Evolutionary conservation across 1,140 invertebrate genomes (phyloP), one percentile per base, ranked within the genome.

Genomic region (Drosophila tropicalis): DNA sequence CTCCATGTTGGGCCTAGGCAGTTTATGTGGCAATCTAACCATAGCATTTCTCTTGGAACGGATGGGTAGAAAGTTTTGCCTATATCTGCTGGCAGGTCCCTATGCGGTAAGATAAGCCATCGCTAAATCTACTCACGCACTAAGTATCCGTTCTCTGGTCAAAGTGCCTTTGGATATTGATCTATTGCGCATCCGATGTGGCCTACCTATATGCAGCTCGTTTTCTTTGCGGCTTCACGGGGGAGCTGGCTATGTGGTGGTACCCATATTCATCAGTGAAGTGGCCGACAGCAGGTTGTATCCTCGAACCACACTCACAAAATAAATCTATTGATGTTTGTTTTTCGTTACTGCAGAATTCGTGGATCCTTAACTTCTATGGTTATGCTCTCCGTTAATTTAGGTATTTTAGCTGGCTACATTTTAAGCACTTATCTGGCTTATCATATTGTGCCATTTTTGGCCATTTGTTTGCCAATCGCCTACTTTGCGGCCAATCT

Each of bases 341-440:
- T 9, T 17, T 17, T 7, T 12, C 9, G 2, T 9, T 39, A 1
- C 1, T 29, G 7, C 12, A 97, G 84, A 5, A 95, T 97, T 62
- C 93, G 97, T 36, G 97, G 97, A 1, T 93, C 95, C 0, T 92
- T 98, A 0, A 97, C 96, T 0, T 95, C 97, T 0, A 95, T 96
- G 85, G 96, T 97, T 71, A 96, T 97, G 91, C 91, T 98, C 1
- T 96, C 96, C 64, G 93, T 98, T 1, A 96, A 96, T 9, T 87
- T 96, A n/a, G 97, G 97, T 0, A 97, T 97, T 41, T 92, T 98
- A 0, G 93, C 95, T 34, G 95, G 95, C 0, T 98, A 96, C 90
- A 92, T 95, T 1, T 79, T 97, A 0, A 97, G 97, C 10, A 93
- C 94, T 2, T 93, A 93, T 72, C 92, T 95, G 0, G 92, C 92